Conservation (phyloP, 2,797 vertebrate species). For the Amniataba percoides region DNA sequence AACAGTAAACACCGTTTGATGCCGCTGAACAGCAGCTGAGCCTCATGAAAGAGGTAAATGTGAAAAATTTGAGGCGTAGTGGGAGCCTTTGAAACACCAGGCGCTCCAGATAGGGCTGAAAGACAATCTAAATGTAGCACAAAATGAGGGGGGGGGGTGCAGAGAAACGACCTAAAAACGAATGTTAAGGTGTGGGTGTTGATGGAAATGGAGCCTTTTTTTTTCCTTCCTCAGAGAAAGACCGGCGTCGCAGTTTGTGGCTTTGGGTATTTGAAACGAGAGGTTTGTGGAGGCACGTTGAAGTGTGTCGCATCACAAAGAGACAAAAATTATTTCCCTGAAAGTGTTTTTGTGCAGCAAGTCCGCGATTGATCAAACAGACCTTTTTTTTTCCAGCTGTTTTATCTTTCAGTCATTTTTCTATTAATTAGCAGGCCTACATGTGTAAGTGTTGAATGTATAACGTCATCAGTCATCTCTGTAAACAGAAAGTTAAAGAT, state of each 20-base stretch:
- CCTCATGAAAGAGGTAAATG: slow-evolving; percentile 35
- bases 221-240: background rate
- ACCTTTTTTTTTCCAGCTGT: background rate
- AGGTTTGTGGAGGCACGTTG: background rate
- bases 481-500: background rate
- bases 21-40: slow-evolving; percentile 40
- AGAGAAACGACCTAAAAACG: background rate
- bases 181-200: slow-evolving; percentile 6
- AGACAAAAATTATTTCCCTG: background rate
- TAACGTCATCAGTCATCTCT: background rate
- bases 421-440: background rate
- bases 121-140: slow-evolving; percentile 30
- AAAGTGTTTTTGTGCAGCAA: background rate
- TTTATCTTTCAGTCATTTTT: background rate
- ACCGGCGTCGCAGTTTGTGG: background rate
- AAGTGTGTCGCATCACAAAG: background rate
- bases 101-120: slow-evolving; percentile 14
- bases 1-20: slow-evolving; percentile 56
- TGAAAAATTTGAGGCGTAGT: slow-evolving; percentile 8
- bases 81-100: slow-evolving; percentile 49
- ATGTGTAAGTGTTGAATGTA: background rate
- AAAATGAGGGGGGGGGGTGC: background rate
- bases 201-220: slow-evolving; percentile 17
- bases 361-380: background rate
- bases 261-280: background rate